These are phyloP conservation scores for Gobius niger DNA, from an alignment of 2,113 vertebrate species.

Conservation along the genomic window DNA sequence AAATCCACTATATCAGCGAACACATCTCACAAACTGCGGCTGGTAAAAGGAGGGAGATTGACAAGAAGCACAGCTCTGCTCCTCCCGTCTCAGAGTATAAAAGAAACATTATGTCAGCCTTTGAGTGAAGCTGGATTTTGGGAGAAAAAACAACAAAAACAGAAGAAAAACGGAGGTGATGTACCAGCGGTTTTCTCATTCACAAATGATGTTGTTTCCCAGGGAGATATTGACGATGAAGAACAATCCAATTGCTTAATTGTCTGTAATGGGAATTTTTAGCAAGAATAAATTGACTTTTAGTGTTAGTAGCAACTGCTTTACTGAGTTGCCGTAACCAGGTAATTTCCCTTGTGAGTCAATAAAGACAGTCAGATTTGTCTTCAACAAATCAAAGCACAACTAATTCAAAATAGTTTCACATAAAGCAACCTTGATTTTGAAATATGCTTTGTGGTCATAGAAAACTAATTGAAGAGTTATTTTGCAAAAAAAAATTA, in stretches of 20 bases:
- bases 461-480: no score
- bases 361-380: no score
- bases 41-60: not conserved
- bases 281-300: not conserved
- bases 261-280: not conserved
- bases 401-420: no score
- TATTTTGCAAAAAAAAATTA: no score
- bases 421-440: no score
- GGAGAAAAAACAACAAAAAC: conserved; percentile 7
- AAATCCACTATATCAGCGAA: not conserved
- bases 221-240: not conserved
- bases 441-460: no score
- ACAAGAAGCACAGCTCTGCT: conserved; percentile 6
- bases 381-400: no score
- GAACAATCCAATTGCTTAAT: not conserved
- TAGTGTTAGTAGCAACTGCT: no score
- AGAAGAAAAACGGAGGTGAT: not conserved
- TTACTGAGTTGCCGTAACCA: no score
- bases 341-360: no score
- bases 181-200: not conserved
- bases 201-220: conserved; percentile 6
- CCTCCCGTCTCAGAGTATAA: not conserved
- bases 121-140: not conserved
- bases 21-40: conserved; percentile 14
- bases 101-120: conserved; percentile 3